Conservation (phyloP, 2,113 vertebrate genomes). For the Pachycephala philippinensis region DNA sequence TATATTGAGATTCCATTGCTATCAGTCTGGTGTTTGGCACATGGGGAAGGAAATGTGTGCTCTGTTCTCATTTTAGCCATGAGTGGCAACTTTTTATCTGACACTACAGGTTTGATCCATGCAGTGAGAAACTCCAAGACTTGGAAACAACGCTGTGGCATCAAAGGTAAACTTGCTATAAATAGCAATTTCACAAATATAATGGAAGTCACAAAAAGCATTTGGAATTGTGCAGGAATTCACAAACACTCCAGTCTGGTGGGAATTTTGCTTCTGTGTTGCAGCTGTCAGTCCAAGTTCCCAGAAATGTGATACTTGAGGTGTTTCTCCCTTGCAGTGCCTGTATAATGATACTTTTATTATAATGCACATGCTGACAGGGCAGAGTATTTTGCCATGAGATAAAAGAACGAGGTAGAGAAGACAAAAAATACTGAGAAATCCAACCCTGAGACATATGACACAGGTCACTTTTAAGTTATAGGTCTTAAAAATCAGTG, state of each 20-base stretch:
- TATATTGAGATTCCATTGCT: conserved; percentile 65
- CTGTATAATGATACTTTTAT: fast-evolving
- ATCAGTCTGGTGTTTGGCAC: conserved; percentile 60
- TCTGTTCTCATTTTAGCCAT: conserved; percentile 39
- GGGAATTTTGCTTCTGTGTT: not conserved
- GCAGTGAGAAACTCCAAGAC: not conserved
- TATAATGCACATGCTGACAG: not conserved
- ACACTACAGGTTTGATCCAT: not conserved
- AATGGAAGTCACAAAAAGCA: not conserved
- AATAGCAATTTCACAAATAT: not conserved
- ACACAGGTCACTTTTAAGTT: not conserved
- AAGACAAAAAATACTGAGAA: not conserved
- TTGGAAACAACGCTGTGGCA: not conserved
- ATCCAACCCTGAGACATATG: fast-evolving
- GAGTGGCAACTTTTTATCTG: conserved; percentile 44
- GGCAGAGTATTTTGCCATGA: not conserved
- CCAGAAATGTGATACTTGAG: not conserved
- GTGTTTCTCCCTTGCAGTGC: not conserved
- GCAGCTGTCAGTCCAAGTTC: not conserved
- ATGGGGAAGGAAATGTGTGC: conserved; percentile 37
- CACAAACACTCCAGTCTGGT: fast-evolving
- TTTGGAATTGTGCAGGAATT: not conserved
- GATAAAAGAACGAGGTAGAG: not conserved
- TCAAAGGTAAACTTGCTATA: not conserved
- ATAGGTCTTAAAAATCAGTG: not conserved